A percentile compares a stretch with the other conserved stretches of the same genome.
Conservation (phyloP, 2,113 vertebrate genomes). For the Geococcyx californianus region DNA sequence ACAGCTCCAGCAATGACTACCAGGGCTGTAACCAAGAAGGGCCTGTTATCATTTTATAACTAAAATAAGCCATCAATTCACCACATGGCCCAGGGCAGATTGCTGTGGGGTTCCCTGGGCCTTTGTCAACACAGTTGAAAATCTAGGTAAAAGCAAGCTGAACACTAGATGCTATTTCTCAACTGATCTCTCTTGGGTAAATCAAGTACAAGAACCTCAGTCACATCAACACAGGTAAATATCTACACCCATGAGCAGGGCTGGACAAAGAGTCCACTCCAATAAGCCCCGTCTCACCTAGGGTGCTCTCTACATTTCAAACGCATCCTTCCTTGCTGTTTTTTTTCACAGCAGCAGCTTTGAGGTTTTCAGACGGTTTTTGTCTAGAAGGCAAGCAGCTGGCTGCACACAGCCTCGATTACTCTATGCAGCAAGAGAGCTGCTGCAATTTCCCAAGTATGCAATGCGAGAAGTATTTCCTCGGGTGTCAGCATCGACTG, state of each 20-base stretch:
- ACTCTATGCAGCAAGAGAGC: not conserved
- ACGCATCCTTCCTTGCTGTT: accelerated
- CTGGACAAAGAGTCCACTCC: not conserved
- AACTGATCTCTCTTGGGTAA: not conserved
- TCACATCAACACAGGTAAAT: not conserved
- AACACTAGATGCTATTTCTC: not conserved
- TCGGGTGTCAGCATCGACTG: accelerated
- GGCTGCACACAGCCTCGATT: not conserved
- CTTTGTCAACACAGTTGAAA: not conserved
- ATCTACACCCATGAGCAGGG: not conserved
- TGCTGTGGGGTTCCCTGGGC: not conserved
- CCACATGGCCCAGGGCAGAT: not conserved
- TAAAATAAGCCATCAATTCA: not conserved
- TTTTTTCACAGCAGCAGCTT: not conserved
- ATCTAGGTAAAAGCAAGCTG: not conserved
- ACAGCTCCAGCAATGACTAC: not conserved
- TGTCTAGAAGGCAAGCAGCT: not conserved
- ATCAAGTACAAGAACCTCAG: not conserved
- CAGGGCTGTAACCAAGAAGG: not conserved
- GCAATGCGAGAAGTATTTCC: not conserved
- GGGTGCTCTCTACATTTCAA: not conserved
- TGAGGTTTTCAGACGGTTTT: not conserved
- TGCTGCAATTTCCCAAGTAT: not conserved
- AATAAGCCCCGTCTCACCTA: not conserved
- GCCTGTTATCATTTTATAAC: not conserved